A percentile compares a stretch with the other conserved stretches of the same genome.
phyloP scores from a whole-genome alignment of 2,797 vertebrate genomes.

The Rhincodon typus region DNA sequence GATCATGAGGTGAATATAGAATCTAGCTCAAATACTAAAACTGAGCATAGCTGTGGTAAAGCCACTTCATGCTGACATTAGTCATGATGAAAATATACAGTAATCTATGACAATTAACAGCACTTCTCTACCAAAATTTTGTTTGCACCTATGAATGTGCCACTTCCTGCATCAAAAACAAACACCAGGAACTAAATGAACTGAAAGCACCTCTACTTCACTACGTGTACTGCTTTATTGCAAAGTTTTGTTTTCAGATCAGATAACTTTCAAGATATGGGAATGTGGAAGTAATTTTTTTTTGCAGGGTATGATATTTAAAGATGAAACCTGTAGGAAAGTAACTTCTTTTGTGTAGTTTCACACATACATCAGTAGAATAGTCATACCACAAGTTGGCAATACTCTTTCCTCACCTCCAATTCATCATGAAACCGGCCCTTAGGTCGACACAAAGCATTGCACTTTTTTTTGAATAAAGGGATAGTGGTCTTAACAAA shows the following conservation, averaged over 20 bases:
- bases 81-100: background rate
- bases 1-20: background rate
- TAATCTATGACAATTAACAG: background rate
- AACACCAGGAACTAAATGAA: background rate
- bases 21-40: background rate
- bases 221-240: background rate
- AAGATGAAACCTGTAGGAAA: background rate
- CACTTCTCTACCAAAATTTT: background rate
- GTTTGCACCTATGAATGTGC: background rate
- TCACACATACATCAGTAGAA: background rate
- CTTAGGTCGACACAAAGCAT: too few relatives aligned
- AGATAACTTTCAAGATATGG: background rate
- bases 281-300: background rate
- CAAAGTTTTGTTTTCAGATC: background rate
- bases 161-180: background rate
- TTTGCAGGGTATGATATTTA: background rate
- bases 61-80: background rate
- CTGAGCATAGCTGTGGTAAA: background rate
- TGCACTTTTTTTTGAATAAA: background rate
- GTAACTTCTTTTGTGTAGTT: background rate
- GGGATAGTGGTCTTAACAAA: background rate
- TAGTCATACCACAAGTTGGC: background rate
- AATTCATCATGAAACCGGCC: background rate
- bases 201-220: background rate
- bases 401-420: background rate